Percentiles rank a stretch among this genome's conserved stretches.
phyloP scores from a whole-genome alignment of 2,113 vertebrate species.

The Symphodus melops region DNA sequence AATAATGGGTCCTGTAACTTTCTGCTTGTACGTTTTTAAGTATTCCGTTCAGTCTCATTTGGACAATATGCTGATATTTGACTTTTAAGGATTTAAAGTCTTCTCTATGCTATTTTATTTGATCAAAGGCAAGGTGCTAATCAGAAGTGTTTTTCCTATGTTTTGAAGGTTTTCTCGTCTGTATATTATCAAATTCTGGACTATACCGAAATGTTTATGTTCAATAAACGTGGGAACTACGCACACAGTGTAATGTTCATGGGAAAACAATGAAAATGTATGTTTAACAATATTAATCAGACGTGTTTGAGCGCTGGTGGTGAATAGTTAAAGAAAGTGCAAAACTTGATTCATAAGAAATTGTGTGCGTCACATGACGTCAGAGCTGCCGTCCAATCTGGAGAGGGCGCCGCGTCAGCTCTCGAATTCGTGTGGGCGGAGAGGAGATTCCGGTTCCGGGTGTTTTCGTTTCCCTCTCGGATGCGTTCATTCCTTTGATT shows the following conservation, averaged over 20 bases:
- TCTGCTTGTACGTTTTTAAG: not conserved
- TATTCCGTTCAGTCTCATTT: not conserved
- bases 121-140: not conserved
- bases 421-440: slow-evolving; percentile 71
- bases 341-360: slow-evolving; percentile 21
- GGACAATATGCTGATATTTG: not conserved
- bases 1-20: not conserved
- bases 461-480: slow-evolving; percentile 71
- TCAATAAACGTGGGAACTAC: slow-evolving; percentile 26
- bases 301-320: not conserved
- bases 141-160: not conserved
- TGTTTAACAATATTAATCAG: not conserved
- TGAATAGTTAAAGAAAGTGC: not conserved
- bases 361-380: slow-evolving; percentile 38
- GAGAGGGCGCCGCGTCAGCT: slow-evolving; percentile 51
- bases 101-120: not conserved
- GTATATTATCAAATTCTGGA: too few relatives aligned
- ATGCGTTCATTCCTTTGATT: slow-evolving; percentile 62
- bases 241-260: too few relatives aligned
- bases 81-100: not conserved
- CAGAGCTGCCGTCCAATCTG: slow-evolving; percentile 63
- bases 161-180: too few relatives aligned
- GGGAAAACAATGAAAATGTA: too few relatives aligned
- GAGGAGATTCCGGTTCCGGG: slow-evolving; percentile 82
- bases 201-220: not conserved